Percentiles rank a stretch among this genome's conserved stretches.
Evolutionary conservation across 2,113 vertebrate genomes (phyloP).

Genomic region (Oreochromis tanganicae): DNA sequence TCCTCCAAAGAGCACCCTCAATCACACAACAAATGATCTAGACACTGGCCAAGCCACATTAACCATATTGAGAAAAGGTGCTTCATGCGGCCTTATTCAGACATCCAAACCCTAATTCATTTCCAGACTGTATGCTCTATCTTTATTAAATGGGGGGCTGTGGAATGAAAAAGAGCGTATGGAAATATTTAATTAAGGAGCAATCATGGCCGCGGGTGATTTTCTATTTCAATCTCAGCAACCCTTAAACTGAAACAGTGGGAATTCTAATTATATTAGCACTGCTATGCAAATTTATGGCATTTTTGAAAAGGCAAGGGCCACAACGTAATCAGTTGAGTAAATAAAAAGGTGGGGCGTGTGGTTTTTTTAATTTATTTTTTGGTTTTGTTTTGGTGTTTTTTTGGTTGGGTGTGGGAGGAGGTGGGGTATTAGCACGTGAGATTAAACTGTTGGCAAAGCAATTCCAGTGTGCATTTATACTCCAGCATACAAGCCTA

Average conservation of each 20-base stretch:
- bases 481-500: neutral
- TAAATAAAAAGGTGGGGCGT: slow-evolving; percentile 59
- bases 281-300: slow-evolving; percentile 75
- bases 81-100: neutral
- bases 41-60: neutral
- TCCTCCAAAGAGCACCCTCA: neutral
- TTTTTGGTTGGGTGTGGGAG: neutral
- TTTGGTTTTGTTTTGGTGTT: neutral
- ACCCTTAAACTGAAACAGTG: slow-evolving; percentile 70
- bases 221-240: slow-evolving; percentile 70
- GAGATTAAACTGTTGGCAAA: neutral
- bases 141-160: slow-evolving; percentile 32
- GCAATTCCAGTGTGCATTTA: neutral
- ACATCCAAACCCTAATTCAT: slow-evolving; percentile 32
- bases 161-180: slow-evolving; percentile 25
- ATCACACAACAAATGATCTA: slow-evolving; percentile 35
- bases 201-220: slow-evolving; percentile 71
- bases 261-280: slow-evolving; percentile 77
- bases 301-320: slow-evolving; percentile 66
- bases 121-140: slow-evolving; percentile 15
- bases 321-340: slow-evolving; percentile 60
- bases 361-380: neutral
- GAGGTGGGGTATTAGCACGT: neutral
- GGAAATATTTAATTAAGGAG: slow-evolving; percentile 74
- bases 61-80: slow-evolving; percentile 13